phyloP scores from a whole-genome alignment of 2,888 invertebrate species.

The Cinara cedri region DNA sequence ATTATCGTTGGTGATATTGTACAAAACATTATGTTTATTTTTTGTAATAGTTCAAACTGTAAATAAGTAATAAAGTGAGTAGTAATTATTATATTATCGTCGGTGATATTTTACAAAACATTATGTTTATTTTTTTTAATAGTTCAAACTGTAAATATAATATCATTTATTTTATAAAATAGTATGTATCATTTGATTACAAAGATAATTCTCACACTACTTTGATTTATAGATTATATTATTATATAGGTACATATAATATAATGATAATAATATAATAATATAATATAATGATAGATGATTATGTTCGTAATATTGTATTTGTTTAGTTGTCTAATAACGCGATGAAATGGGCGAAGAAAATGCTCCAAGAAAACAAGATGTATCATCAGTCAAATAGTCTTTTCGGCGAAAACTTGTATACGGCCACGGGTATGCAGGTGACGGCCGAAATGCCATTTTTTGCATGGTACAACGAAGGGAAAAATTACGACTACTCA shows the following conservation, averaged over 20 bases:
- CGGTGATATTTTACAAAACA: not conserved
- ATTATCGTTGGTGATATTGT: not conserved
- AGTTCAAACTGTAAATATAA: too few relatives aligned
- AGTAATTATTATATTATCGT: too few relatives aligned
- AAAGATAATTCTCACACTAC: too few relatives aligned
- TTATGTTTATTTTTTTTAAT: too few relatives aligned
- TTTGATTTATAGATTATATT: too few relatives aligned
- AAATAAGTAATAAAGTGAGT: slow-evolving; percentile 65
- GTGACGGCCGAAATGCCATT: slow-evolving; percentile 75
- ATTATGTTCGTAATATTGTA: not conserved
- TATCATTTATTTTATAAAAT: too few relatives aligned
- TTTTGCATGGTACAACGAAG: slow-evolving; percentile 79
- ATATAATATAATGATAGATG: too few relatives aligned
- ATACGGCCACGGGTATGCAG: slow-evolving; percentile 72
- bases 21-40: too few relatives aligned
- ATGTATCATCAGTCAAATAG: slow-evolving; percentile 72
- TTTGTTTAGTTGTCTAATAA: slow-evolving; percentile 66
- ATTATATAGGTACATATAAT: too few relatives aligned
- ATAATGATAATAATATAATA: too few relatives aligned
- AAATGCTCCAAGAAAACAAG: slow-evolving; percentile 70
- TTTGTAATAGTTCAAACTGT: too few relatives aligned
- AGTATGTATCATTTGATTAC: too few relatives aligned
- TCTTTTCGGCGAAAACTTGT: slow-evolving; percentile 74
- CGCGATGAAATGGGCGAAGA: slow-evolving; percentile 76
- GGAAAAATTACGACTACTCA: slow-evolving; percentile 67